These are phyloP conservation scores for Carapus acus DNA, from an alignment of 2,797 vertebrate genomes.

Conservation along the genomic window DNA sequence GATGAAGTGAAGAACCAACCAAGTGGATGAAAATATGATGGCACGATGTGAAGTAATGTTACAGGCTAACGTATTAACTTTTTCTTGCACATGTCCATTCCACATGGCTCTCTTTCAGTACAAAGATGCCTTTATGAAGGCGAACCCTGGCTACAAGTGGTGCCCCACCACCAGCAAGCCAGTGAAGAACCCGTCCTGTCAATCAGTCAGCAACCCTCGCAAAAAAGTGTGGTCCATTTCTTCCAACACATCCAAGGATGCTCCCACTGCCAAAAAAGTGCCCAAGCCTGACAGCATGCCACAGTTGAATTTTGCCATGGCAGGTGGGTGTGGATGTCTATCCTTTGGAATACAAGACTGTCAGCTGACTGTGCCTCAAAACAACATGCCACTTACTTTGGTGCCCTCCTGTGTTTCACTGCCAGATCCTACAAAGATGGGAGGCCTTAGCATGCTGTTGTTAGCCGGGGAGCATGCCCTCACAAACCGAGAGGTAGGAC, in stretches of 20 bases:
- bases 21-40: too few relatives aligned
- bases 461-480: slow-evolving; percentile 95
- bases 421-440: slow-evolving; percentile 95
- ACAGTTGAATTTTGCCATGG: slow-evolving; percentile 96
- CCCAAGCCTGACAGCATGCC: slow-evolving; percentile 85
- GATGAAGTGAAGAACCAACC: too few relatives aligned
- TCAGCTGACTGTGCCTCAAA: not conserved
- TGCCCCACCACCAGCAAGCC: slow-evolving; percentile 96
- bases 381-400: slow-evolving; percentile 5
- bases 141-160: slow-evolving; percentile 98
- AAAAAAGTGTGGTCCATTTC: slow-evolving; percentile 92
- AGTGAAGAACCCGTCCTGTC: slow-evolving; percentile 82
- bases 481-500: slow-evolving; percentile 86
- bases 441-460: slow-evolving; percentile 97
- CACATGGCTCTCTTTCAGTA: slow-evolving; percentile 72
- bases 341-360: not conserved
- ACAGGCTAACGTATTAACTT: too few relatives aligned
- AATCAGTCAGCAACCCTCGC: slow-evolving; percentile 77
- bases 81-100: too few relatives aligned
- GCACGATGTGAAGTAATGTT: too few relatives aligned
- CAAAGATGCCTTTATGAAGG: slow-evolving; percentile 99
- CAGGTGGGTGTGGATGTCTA: slow-evolving; percentile 74
- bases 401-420: slow-evolving; percentile 13
- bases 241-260: slow-evolving; percentile 84
- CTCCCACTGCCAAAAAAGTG: slow-evolving; percentile 81